Evolutionary conservation across 2,888 invertebrate genomes (phyloP).

Genomic region (Oxycera nigricornis): DNA sequence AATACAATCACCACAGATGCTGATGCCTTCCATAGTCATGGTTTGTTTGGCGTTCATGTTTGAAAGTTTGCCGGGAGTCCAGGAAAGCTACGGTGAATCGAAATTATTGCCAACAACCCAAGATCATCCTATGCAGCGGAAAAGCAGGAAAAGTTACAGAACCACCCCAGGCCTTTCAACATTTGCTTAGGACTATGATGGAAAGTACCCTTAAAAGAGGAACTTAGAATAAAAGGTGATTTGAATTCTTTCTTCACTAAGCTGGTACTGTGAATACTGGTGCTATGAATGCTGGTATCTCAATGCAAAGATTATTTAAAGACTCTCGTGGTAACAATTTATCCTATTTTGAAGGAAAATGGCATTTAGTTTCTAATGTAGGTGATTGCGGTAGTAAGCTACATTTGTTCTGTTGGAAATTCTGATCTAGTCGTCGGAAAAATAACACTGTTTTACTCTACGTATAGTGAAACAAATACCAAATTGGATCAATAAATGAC

Average conservation of each 20-base stretch:
- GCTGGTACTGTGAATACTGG: too few relatives aligned
- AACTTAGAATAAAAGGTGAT: background rate
- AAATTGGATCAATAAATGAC: constrained; percentile 18
- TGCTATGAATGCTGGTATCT: too few relatives aligned
- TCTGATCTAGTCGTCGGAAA: too few relatives aligned
- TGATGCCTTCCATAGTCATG: background rate
- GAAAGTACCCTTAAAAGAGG: background rate
- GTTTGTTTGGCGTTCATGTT: constrained; percentile 9
- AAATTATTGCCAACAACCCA: constrained; percentile 17
- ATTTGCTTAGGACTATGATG: background rate
- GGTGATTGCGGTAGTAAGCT: too few relatives aligned
- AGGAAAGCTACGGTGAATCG: constrained; percentile 18
- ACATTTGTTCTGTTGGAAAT: too few relatives aligned
- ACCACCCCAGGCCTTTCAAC: background rate
- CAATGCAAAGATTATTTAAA: too few relatives aligned
- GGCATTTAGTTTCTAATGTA: too few relatives aligned
- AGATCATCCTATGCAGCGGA: background rate
- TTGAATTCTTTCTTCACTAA: background rate
- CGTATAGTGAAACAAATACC: too few relatives aligned
- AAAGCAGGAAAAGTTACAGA: background rate
- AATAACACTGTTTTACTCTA: too few relatives aligned
- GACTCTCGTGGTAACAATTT: too few relatives aligned
- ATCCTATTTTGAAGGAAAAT: too few relatives aligned
- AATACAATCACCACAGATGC: constrained; percentile 23
- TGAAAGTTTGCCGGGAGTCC: background rate